These are phyloP conservation scores for Halichoerus grypus DNA, from an alignment of 2,113 vertebrate genomes.

Conservation along the genomic window DNA sequence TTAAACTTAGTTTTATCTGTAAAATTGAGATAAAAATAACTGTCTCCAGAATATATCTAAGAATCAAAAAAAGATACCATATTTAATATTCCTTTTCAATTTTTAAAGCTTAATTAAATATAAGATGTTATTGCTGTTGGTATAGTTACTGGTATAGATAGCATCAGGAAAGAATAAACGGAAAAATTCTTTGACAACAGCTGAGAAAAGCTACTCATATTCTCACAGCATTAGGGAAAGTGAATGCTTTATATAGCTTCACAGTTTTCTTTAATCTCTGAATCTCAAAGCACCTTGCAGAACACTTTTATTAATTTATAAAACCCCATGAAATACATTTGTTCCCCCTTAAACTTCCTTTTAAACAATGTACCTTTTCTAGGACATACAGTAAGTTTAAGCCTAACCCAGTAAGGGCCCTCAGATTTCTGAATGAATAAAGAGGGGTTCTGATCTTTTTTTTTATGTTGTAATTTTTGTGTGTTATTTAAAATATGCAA, in stretches of 20 bases:
- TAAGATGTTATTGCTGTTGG: neutral
- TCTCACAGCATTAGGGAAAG: neutral
- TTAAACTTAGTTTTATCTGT: neutral
- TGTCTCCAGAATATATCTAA: neutral
- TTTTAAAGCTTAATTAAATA: slow-evolving; percentile 7
- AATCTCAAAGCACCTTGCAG: slow-evolving; percentile 67
- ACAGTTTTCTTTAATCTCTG: slow-evolving; percentile 68
- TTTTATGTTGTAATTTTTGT: slow-evolving; percentile 60
- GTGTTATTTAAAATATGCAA: slow-evolving; percentile 68
- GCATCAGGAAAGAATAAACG: slow-evolving; percentile 8
- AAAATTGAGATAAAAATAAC: slow-evolving; percentile 15
- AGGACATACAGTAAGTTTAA: slow-evolving; percentile 38
- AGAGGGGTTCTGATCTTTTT: slow-evolving; percentile 49
- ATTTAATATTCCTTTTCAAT: neutral
- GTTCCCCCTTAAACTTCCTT: slow-evolving; percentile 40
- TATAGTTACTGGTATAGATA: neutral
- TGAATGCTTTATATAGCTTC: neutral
- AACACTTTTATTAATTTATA: slow-evolving; percentile 65
- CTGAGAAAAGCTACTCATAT: slow-evolving; percentile 23
- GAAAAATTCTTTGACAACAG: slow-evolving; percentile 44
- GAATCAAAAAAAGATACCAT: neutral
- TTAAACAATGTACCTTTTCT: neutral
- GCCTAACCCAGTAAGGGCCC: neutral
- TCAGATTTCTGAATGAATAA: slow-evolving; percentile 60
- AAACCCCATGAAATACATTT: slow-evolving; percentile 69